Base-by-base conservation (phyloP, 2,113 vertebrate genomes). In the Pseudorasbora parva region DNA sequence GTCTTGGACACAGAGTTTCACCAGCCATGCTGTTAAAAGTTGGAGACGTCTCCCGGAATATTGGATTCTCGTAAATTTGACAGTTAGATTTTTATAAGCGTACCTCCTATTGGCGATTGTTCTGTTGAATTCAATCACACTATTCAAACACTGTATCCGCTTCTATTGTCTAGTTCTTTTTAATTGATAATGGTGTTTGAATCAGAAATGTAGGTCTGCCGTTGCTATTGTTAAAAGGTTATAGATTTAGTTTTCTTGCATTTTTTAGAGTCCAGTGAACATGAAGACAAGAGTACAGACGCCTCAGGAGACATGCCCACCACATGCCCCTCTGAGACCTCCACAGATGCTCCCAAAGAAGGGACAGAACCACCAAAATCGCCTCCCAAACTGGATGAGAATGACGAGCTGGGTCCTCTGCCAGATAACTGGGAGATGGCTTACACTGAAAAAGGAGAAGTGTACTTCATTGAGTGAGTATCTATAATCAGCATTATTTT, bases 381-480 rank as follows among this genome's bases (percentile, higher is more conserved):
- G 12, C 80, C 87, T 2, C 89, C 92, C 78, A 97, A 97, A 88
- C 92, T 93, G 8, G 97, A 97, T 47, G 96, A 98, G 80, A 96
- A 91, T 68, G 96, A 97, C 2, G 97, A 98, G 69, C 92, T 96
- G 82, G 97, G 97, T 15, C 94, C 95, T 0, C 91, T 99, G 86
- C 97, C 98, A 23, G 98, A 98, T 90, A 99, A 99, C 92, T 99
- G 98, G 97, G 98, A 99, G 94, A 99, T 99, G 97, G 98, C 98
- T 54, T 99, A 99, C 89, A 99, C 98, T 5, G 98, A 99, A 91
- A 99, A 99, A 85, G 98, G 97, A 27, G 98, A 99, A 93, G 97
- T 99, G 86, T 99, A 99, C 93, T 99, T 99, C 89, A 99, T 99
- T 86, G 98, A 99, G 98, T 99, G 88, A 97, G 97, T 96, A 47